Evolutionary conservation across 2,888 invertebrate genomes (phyloP), one percentile per base, ranked within the genome.

Genomic region (Clunio marinus): DNA sequence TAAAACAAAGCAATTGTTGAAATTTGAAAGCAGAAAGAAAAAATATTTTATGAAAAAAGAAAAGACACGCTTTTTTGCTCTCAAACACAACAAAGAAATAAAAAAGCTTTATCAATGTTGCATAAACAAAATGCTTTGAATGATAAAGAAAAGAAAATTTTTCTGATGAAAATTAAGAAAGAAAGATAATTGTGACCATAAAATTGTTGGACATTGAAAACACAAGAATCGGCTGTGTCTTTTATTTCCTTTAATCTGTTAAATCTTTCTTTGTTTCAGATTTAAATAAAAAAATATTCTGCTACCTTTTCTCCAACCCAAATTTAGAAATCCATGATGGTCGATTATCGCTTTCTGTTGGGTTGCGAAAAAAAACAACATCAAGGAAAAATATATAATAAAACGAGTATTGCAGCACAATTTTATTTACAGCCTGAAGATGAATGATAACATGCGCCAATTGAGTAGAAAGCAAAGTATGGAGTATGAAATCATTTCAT

Each of bases 91-190:
- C 41, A 41, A 7, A 41, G n/a, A 41, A 41, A 32, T 32, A 13
- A 55, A 22, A 57, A 57, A 59, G 58, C 58, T 59, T 59, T 59
- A 59, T 59, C 25, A 59, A 59, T 59, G 58, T 59, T 59, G 20
- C 28, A 28, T 5, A 59, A 17, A 24, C 28, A 59, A 17, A 59
- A 41, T 41, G 7, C 7, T 41, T 15, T 15, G 41, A 41, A 41
- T 4, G 15, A 41, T 41, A 15, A 41, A n/a, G n/a, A n/a, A n/a
- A 3, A 41, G 15, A 41, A 41, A 13, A 15, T 4, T 41, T 41
- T 41, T 13, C 10, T 41, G 35, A 32, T 13, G 41, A 41, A 13
- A 13, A 15, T 7, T n/a, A 13, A 41, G 13, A 41, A 41, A 3
- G n/a, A 41, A 41, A 41, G 35, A 32, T 32, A 13, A 32, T 32